These are phyloP conservation scores for Sinhomidia bicolor DNA, from an alignment of 2,888 invertebrate genomes.

Conservation along the genomic window DNA sequence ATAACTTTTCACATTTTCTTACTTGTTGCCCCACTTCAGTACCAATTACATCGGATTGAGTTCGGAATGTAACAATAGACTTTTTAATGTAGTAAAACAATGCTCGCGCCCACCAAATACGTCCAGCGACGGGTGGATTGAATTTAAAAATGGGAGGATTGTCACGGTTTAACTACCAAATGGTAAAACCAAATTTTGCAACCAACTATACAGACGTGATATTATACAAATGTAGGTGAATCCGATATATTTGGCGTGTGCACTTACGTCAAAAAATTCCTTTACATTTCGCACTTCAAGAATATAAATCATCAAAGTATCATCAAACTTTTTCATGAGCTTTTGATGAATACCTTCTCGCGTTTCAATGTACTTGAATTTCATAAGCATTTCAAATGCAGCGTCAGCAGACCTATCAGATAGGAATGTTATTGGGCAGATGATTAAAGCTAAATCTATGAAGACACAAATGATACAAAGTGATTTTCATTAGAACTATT, in stretches of 20 bases:
- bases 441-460: no score
- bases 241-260: no score
- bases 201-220: no score
- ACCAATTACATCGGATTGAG: conserved; percentile 88
- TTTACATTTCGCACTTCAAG: conserved; percentile 90
- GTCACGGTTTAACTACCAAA: conserved; percentile 81
- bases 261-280: conserved; percentile 86
- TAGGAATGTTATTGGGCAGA: no score
- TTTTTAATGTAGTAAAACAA: conserved; percentile 90
- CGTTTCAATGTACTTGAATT: conserved; percentile 90
- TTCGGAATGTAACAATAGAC: conserved; percentile 90
- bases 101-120: conserved; percentile 92
- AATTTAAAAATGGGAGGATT: conserved; percentile 88
- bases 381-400: conserved; percentile 90
- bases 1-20: conserved; percentile 68
- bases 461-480: no score
- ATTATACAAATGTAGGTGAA: no score
- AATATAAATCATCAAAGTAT: conserved; percentile 91
- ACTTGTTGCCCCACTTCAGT: conserved; percentile 87
- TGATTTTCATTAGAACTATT: no score
- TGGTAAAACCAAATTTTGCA: no score
- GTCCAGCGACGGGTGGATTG: conserved; percentile 91
- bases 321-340: conserved; percentile 91
- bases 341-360: conserved; percentile 88
- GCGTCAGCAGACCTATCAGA: conserved; percentile 90